A percentile compares a stretch with the other conserved stretches of the same genome.
These are phyloP conservation scores for Petaurus breviceps DNA, from an alignment of 2,113 vertebrate genomes.

Conservation along the genomic window DNA sequence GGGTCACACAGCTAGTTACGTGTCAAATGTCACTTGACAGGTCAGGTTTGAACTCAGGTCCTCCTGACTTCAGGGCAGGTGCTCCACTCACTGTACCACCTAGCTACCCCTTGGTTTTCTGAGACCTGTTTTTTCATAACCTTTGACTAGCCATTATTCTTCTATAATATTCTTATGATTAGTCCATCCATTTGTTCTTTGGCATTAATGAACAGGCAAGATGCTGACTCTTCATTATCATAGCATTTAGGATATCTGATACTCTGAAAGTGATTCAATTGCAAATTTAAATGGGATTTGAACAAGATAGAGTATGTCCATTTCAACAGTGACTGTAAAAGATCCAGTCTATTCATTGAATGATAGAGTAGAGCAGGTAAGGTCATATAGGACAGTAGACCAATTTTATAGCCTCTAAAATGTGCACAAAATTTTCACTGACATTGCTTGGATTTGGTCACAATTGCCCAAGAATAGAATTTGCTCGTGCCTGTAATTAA, in stretches of 20 bases:
- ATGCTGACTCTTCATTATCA: not conserved
- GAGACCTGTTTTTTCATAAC: not conserved
- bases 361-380: not conserved
- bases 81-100: too few species aligned
- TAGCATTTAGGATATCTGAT: slow-evolving; percentile 35
- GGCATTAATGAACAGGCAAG: slow-evolving; percentile 24
- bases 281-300: slow-evolving; percentile 21
- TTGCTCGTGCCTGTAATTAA: slow-evolving; percentile 7
- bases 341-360: not conserved
- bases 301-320: slow-evolving; percentile 7
- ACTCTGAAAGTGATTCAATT: not conserved
- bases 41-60: too few species aligned
- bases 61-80: too few species aligned
- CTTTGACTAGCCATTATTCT: not conserved
- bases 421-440: slow-evolving; percentile 25
- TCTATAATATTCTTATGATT: not conserved
- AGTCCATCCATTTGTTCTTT: slow-evolving; percentile 13
- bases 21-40: too few species aligned
- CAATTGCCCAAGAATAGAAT: slow-evolving; percentile 18
- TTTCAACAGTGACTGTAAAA: slow-evolving; percentile 25
- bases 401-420: slow-evolving; percentile 24
- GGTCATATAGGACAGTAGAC: slow-evolving; percentile 6
- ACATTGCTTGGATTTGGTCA: slow-evolving; percentile 36
- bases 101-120: not conserved
- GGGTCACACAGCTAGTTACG: too few species aligned